Evolutionary conservation across 2,113 vertebrate genomes (phyloP).

Genomic region (Bubo bubo): DNA sequence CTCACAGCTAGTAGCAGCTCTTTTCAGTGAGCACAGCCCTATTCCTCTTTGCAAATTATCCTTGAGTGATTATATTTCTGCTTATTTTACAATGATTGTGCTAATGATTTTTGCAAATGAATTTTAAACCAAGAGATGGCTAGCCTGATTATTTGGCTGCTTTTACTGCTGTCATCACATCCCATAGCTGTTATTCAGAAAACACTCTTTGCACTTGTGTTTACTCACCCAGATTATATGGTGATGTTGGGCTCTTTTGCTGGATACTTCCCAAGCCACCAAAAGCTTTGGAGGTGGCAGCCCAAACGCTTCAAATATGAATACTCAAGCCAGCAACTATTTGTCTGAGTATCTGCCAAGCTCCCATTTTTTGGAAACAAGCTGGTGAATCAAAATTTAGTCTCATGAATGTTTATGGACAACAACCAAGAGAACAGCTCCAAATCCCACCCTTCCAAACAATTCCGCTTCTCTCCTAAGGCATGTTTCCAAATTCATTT

Average conservation of each 20-base stretch:
- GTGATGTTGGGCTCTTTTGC: conserved; percentile 7
- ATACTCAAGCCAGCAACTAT: background rate
- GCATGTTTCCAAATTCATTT: background rate
- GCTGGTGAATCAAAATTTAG: conserved; percentile 50
- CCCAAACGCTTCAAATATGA: conserved; percentile 5
- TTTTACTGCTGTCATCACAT: background rate
- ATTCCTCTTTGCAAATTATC: conserved; percentile 35
- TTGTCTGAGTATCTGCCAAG: conserved; percentile 38
- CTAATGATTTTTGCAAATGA: conserved; percentile 61
- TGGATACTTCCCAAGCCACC: conserved; percentile 38
- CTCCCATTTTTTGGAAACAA: conserved; percentile 21
- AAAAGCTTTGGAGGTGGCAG: conserved; percentile 48
- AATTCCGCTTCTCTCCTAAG: background rate
- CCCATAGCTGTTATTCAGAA: conserved; percentile 41
- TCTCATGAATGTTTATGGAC: conserved; percentile 41
- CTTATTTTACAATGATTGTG: conserved; percentile 47
- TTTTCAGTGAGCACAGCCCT: background rate
- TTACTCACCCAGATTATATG: conserved; percentile 43
- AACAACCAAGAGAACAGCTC: conserved; percentile 33
- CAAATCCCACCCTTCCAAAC: conserved; percentile 3
- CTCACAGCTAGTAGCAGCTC: background rate
- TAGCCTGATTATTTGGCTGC: conserved; percentile 56
- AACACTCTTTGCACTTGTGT: conserved; percentile 38
- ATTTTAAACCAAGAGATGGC: conserved; percentile 47
- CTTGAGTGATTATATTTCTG: conserved; percentile 8